Conservation (phyloP, 2,888 invertebrate species). For the Nomada fucata region DNA sequence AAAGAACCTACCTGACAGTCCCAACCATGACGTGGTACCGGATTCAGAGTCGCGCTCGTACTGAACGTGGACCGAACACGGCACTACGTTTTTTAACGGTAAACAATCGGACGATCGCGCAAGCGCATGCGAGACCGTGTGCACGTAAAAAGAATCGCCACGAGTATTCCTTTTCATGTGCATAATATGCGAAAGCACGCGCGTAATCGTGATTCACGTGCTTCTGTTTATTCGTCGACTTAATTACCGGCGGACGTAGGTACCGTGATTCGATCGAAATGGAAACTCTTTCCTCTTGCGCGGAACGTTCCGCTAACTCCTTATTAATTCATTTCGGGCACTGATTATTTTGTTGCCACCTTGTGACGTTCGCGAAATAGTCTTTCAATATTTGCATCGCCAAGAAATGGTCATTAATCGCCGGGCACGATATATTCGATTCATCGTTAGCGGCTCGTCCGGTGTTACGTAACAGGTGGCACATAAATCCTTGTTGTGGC, state of each 20-base stretch:
- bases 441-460: not conserved
- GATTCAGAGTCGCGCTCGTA: constrained; percentile 74
- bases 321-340: no score
- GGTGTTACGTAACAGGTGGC: not conserved
- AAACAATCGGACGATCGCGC: constrained; percentile 64
- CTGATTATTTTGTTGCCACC: no score
- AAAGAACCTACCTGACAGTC: constrained; percentile 70
- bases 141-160: constrained; percentile 39
- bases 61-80: constrained; percentile 69
- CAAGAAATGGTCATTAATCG: no score
- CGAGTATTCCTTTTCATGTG: constrained; percentile 32
- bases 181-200: constrained; percentile 17
- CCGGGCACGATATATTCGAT: not conserved
- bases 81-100: constrained; percentile 70
- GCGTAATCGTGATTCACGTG: constrained; percentile 36
- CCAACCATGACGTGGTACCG: constrained; percentile 75
- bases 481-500: not conserved
- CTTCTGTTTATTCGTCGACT: constrained; percentile 5
- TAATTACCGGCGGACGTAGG: not conserved
- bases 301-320: no score
- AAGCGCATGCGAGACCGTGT: constrained; percentile 65
- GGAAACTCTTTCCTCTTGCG: no score
- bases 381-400: no score
- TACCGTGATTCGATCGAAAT: not conserved
- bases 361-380: no score